phyloP scores from a whole-genome alignment of 2,888 invertebrate genomes.

The Coenonympha arcania region DNA sequence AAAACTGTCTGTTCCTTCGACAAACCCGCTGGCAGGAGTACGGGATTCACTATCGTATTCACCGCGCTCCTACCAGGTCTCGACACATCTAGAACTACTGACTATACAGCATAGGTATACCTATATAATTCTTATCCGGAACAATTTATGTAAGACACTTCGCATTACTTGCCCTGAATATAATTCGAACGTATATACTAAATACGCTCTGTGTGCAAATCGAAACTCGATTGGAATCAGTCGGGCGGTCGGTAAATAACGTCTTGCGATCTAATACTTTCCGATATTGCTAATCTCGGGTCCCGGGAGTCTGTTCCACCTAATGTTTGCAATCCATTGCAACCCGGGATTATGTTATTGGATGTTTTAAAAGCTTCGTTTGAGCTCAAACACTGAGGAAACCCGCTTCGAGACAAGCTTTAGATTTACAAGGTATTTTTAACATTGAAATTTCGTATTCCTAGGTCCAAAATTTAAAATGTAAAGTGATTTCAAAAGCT shows the following conservation, averaged over 20 bases:
- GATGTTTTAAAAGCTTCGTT: constrained; percentile 11
- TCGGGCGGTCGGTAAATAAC: constrained; percentile 62
- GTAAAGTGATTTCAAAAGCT: no score
- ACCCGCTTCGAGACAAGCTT: neutral
- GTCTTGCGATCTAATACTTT: constrained; percentile 66
- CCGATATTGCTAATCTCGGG: constrained; percentile 58
- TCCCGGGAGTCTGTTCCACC: constrained; percentile 13
- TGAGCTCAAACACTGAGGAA: constrained; percentile 2
- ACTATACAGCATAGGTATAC: no score
- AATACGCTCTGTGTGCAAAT: constrained; percentile 41
- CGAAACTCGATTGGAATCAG: constrained; percentile 69
- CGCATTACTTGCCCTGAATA: neutral
- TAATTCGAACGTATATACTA: constrained; percentile 11
- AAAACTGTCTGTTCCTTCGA: no score
- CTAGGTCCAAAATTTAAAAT: no score
- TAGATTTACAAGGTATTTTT: neutral
- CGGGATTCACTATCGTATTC: no score
- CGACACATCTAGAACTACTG: no score
- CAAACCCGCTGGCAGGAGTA: no score
- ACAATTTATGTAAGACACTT: no score
- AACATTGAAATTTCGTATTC: no score
- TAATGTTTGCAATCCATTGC: constrained; percentile 24
- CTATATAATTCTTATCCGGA: no score
- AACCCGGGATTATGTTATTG: constrained; percentile 23
- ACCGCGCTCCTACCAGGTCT: no score